Evolutionary conservation across 2,888 invertebrate genomes (phyloP), one percentile per base, ranked within the genome.

Genomic region (Oscheius onirici): DNA sequence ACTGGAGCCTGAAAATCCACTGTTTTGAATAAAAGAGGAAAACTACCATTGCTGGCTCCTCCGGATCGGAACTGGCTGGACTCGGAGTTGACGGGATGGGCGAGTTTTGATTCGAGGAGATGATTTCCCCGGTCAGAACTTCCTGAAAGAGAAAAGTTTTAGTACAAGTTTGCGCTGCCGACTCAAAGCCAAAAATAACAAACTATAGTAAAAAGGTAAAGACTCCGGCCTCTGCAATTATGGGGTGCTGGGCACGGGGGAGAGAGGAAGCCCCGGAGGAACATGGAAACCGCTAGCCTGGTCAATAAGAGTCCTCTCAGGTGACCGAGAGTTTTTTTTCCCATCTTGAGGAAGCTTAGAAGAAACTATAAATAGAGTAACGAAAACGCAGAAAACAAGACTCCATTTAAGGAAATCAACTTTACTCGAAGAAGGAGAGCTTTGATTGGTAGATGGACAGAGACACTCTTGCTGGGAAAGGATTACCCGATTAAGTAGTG

Each of bases 11-110:
- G 41, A 20, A 58, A 58, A 34, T 3, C 8, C 34, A 34, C 3
- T 24, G 2, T 57, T 34, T 57, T 15, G 3, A 15, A 28, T 17
- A 13, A 20, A 46, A 46, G 15, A 55, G 26, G 26, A 13, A 13
- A 34, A n/a, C 11, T 20, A 58, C 58, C 58, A 58, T 58, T n/a
- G 58, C 41, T 5, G 55, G 26, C 28, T 58, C 58, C 22, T 58
- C 58, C 11, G 40, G 41, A 6, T 58, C 58, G 1, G 58, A 58
- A 10, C 17, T n/a, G 6, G 58, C 17, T 11, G 58, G 58, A 58
- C 58, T 58, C 3, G 58, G 58, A 17, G 58, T 58, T 13, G 58
- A 58, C 2, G 58, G 58, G 10, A 58, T 20, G 13, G 58, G 58
- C 40, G 58, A 58, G 41, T 41, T 41, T 58, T 58, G 41, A 41